Evolutionary conservation across 2,888 invertebrate species (phyloP).

Genomic region (Melinaea marsaeus): DNA sequence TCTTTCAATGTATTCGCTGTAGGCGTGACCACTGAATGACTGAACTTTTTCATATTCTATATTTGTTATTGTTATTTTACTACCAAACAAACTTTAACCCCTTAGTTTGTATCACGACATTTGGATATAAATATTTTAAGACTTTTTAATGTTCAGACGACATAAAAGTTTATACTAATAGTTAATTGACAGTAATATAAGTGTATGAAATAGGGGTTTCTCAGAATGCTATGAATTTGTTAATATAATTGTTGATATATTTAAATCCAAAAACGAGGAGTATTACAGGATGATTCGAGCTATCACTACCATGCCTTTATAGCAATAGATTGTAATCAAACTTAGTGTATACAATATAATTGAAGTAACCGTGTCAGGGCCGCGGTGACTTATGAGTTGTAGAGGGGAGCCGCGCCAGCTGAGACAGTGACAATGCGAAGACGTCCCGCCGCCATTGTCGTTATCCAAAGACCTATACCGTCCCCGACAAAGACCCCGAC

Average conservation of each 20-base stretch:
- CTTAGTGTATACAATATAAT: slow-evolving; percentile 27
- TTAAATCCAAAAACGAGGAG: too few relatives aligned
- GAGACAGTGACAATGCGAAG: slow-evolving; percentile 71
- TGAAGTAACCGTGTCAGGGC: slow-evolving; percentile 47
- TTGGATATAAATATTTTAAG: background rate
- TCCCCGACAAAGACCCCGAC: slow-evolving; percentile 46
- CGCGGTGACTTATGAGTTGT: slow-evolving; percentile 50
- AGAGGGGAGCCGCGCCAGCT: slow-evolving; percentile 63
- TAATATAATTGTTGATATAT: too few relatives aligned
- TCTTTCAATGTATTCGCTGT: background rate
- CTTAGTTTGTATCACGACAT: background rate
- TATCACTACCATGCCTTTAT: too few relatives aligned
- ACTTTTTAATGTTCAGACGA: background rate
- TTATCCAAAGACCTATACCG: slow-evolving; percentile 42
- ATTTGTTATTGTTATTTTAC: background rate
- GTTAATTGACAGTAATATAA: too few relatives aligned
- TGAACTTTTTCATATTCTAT: background rate
- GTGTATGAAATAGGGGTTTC: too few relatives aligned
- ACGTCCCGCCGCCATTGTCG: slow-evolving; percentile 73
- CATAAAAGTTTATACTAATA: background rate
- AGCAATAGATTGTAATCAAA: slow-evolving; percentile 24
- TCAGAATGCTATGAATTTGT: too few relatives aligned
- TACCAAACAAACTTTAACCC: background rate
- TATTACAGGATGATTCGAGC: too few relatives aligned
- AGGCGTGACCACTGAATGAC: background rate